Evolutionary conservation across 2,113 vertebrate species (phyloP), one percentile per base, ranked within the genome.

Genomic region (Nibea coibor): DNA sequence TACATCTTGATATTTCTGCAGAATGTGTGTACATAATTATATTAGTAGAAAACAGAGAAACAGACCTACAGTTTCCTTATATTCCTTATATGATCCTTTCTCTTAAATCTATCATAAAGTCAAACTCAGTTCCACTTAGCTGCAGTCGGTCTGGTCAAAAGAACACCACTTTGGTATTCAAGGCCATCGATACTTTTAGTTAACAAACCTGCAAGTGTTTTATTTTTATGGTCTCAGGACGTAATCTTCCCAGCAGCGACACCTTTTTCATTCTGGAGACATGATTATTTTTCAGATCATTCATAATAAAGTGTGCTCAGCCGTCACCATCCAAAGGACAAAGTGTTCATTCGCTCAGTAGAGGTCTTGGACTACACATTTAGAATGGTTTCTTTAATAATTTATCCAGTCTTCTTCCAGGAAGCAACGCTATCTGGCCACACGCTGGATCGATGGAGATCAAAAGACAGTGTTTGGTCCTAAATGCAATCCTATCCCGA

Each of bases 371-470:
- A 72, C 80, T 63, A 83, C 89, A 80, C 79, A 87, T 94, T 93
- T 91, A 86, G 84, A 91, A 75, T 65, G 63, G 51, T 75, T 83
- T 76, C 90, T 90, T 93, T 89, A 94, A 93, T 94, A 94, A 92
- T 94, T 93, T 77, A 93, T 90, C 69, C 19, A 53, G 66, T 75
- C 84, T 87, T 88, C 87, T 87, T 91, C 83, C 89, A 85, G 86
- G 89, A 91, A 92, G 87, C 82, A 75, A 78, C 61, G 74, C 82
- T 84, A 82, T 91, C 89, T 26, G 57, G 50, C 81, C 84, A 77
- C 82, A 76, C 26, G 65, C 81, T 78, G 80, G 91, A 93, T 95
- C 91, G 88, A 94, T 95, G 83, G 71, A 89, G 90, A 94, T 94
- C 89, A 93, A 93, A 93, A 93, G 89, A 84, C 88, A 83, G 62